Conservation (phyloP, 2,113 vertebrate species). For the Marcusenius ussheri region DNA sequence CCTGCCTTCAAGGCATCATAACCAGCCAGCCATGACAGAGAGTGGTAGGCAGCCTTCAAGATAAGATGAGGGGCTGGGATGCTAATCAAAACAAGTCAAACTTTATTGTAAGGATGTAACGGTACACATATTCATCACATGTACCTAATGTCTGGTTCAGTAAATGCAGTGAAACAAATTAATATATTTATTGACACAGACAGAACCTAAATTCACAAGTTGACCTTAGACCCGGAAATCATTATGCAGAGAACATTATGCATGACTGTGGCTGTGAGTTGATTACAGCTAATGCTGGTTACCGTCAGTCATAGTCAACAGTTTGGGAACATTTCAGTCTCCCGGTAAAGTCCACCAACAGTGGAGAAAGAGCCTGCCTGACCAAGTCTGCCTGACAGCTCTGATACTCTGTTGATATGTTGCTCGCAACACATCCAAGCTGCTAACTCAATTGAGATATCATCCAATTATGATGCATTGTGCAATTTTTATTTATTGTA, state of each 20-base stretch:
- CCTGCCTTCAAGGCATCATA: not conserved
- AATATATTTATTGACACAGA: not conserved
- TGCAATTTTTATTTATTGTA: no score
- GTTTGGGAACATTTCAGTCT: no score
- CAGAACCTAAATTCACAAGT: not conserved
- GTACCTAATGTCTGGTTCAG: not conserved
- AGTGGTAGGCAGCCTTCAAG: not conserved
- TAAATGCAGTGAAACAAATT: not conserved
- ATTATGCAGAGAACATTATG: no score
- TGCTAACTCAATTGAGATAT: no score
- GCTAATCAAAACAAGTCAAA: not conserved
- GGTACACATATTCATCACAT: not conserved
- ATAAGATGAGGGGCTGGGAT: not conserved
- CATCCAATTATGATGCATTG: no score
- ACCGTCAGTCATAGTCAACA: no score
- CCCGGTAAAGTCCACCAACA: no score
- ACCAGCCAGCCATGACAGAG: not conserved
- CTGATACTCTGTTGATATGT: no score
- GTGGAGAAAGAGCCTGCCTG: no score
- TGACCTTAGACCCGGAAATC: not conserved
- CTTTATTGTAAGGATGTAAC: not conserved
- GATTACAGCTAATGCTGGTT: not conserved
- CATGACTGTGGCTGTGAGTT: not conserved
- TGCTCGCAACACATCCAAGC: no score
- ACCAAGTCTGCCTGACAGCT: no score